Base-by-base conservation (phyloP, 2,888 invertebrate genomes). In the Geotrupes spiniger region DNA sequence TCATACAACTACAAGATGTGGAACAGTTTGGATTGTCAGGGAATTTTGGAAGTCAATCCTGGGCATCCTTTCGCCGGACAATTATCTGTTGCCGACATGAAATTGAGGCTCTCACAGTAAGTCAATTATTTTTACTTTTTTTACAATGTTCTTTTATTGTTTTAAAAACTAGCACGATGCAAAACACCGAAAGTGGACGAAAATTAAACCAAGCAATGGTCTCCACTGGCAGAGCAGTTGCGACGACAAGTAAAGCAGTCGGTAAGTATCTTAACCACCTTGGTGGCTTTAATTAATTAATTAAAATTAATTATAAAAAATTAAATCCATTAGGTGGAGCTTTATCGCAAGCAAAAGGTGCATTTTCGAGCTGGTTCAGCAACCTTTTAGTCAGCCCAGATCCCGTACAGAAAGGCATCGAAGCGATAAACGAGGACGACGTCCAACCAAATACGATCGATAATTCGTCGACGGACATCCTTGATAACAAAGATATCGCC, bases 61-160 rank as follows among this genome's bases (percentile, higher is more conserved):
- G 88, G 92, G 9, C 98, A 98, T 77, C 94, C 96, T 0, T 96
- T 92, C 75, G 89, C 93, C 41, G 97, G 98, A 1, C 93, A 96
- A 61, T 75, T 97, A 8, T 94, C 92, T 10, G 91, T 97, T 12
- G 84, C 91, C 41, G 98, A 98, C 73, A 92, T 98, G 87, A 93
- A 92, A 70, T 74, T 93, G 2, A 82, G 90, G 65, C 78, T 93
- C 54, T 83, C 92, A n/a, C 92, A 93, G 92, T 93, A 77, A 84
- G 88, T 81, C 43, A 15, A 33, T 46, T 50, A 9, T 33, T 14
- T 14, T 33, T 12, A 10, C n/a, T 10, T 12, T 33, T 10, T 10
- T 9, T 33, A 10, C 15, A 2, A 37, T 29, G 15, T 21, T 16
- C n/a, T 17, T 10, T 16, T 21, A 12, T 16, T 38, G 56, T 71